Conservation (phyloP, 1,140 invertebrate genomes). For the Venturia canescens region DNA sequence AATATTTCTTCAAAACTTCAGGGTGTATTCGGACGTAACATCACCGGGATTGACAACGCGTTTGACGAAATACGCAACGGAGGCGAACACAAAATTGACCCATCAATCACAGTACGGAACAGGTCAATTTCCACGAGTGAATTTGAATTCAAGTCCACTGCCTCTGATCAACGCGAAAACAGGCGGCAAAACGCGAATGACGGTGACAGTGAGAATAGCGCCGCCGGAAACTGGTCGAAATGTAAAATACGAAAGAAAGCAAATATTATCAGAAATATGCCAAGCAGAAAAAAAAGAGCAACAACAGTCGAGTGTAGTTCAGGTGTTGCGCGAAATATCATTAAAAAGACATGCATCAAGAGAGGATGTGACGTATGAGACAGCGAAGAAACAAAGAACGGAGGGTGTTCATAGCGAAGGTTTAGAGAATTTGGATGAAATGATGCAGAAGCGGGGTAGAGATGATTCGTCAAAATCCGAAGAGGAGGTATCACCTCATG, state of each 20-base stretch:
- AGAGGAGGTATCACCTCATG: conserved; percentile 66
- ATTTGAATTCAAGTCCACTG: conserved; percentile 68
- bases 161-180: conserved; percentile 68
- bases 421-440: conserved; percentile 70
- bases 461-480: conserved; percentile 72
- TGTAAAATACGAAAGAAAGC: conserved; percentile 63
- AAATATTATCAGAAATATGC: conserved; percentile 57
- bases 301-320: conserved; percentile 52
- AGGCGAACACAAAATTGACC: conserved; percentile 68
- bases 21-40: conserved; percentile 69
- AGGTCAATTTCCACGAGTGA: conserved; percentile 74
- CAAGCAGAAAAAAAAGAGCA: conserved; percentile 47
- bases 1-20: conserved; percentile 51
- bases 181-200: conserved; percentile 60
- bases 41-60: conserved; percentile 72
- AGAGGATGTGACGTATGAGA: conserved; percentile 67
- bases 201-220: conserved; percentile 71
- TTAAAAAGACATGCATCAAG: conserved; percentile 73
- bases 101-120: conserved; percentile 71
- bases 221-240: conserved; percentile 65
- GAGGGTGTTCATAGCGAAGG: conserved; percentile 62
- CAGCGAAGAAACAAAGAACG: conserved; percentile 72
- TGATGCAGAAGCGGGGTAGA: conserved; percentile 70
- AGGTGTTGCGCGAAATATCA: conserved; percentile 68
- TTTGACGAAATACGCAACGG: conserved; percentile 72